Percentiles rank a stretch among this genome's conserved stretches.
Evolutionary conservation across 2,797 vertebrate genomes (phyloP).

Genomic region (Okamejei kenojei): DNA sequence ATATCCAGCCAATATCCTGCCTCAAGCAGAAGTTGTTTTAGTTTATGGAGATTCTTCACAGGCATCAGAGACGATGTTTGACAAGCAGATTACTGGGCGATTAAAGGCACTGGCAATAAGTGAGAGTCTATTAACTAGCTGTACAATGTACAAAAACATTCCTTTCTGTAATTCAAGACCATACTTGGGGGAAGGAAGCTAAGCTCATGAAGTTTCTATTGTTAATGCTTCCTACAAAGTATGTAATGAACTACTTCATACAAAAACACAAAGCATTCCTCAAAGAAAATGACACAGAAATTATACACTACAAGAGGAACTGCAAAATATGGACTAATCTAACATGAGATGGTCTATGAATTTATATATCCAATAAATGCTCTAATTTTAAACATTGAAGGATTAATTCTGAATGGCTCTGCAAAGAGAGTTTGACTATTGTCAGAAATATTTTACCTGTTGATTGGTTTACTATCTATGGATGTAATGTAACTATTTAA

Average conservation of each 20-base stretch:
- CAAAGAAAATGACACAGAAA: not conserved
- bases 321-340: not conserved
- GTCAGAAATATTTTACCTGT: not conserved
- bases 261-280: not conserved
- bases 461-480: not conserved
- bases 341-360: not conserved
- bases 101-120: not conserved
- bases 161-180: not conserved
- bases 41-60: not conserved
- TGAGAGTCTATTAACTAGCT: not conserved
- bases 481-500: not conserved
- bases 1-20: not conserved
- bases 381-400: not conserved
- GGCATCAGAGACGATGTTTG: not conserved
- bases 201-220: not conserved
- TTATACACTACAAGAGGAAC: not conserved
- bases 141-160: slow-evolving; percentile 2
- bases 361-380: not conserved
- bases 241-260: not conserved
- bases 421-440: not conserved
- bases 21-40: not conserved
- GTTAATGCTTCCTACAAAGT: not conserved
- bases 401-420: not conserved
- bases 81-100: not conserved
- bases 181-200: not conserved